Evolutionary conservation across 2,113 vertebrate genomes (phyloP), one percentile per base, ranked within the genome.

Genomic region (human): DNA sequence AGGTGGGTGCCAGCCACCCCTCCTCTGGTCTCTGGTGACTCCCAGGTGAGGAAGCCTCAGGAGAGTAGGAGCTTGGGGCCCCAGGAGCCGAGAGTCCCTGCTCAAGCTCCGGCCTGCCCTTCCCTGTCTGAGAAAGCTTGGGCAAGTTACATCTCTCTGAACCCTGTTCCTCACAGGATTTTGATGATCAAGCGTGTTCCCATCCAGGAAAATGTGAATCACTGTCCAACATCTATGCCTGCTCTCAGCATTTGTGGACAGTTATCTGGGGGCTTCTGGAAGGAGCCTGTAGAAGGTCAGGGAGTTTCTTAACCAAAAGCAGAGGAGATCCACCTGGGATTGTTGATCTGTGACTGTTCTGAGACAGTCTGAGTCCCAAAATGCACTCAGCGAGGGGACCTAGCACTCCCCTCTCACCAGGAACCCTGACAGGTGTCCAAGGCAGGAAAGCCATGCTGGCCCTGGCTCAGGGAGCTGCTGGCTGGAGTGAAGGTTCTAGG

Each of bases 1-100:
- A 99, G 99, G 99, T 99, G 48, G 98, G 98, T 98, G 12, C n/a
- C 61, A 66, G 52, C 27, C 35, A 22, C 20, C 27, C 14, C 6
- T 48, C 27, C 82, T 55, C 80, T 50, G 35, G 7, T 10, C 48
- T 95, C 86, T 66, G 2, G 1, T 64, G 50, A 55, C 52, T 76
- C 57, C 57, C 57, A 57, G 57, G 57, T 18, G 55, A 40, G 11
- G 45, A 57, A 18, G 57, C 57, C 27, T 78, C 79, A 95, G 12
- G 9, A 55, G 43, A 17, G 59, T 52, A 52, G 12, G 30, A 5
- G 57, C 57, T 5, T 30, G 1, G 35, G 35, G 32, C 48, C 13
- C 50, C 57, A 20, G 48, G 22, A 12, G 16, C 40, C 38, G 18
- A 57, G 57, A 20, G 38, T 40, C 38, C 2, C 0, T 8, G 20